These are phyloP conservation scores for Mycalesis mineus DNA, from an alignment of 2,888 invertebrate genomes.

Conservation along the genomic window DNA sequence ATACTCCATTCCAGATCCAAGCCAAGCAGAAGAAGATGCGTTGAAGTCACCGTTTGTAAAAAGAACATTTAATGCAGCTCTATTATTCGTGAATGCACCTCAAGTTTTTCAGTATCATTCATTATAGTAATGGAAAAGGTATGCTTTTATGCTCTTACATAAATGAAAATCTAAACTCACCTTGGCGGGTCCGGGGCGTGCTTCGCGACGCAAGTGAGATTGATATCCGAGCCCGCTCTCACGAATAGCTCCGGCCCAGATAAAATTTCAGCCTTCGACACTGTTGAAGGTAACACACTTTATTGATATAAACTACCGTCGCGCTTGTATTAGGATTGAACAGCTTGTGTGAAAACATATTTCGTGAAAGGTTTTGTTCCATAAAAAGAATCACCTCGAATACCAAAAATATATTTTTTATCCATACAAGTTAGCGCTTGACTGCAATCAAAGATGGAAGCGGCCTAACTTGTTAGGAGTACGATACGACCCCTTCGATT, in stretches of 20 bases:
- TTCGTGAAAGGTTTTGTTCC: background rate
- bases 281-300: constrained; percentile 66
- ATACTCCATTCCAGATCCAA: too few relatives aligned
- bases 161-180: constrained; percentile 53
- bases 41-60: background rate
- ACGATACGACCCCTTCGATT: too few relatives aligned
- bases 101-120: constrained; percentile 2
- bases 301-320: constrained; percentile 21
- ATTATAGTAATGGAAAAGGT: constrained; percentile 9
- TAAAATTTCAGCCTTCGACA: constrained; percentile 92
- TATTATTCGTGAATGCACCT: background rate
- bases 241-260: constrained; percentile 92
- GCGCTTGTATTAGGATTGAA: constrained; percentile 1
- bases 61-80: background rate
- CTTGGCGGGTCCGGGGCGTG: constrained; percentile 90
- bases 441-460: too few relatives aligned
- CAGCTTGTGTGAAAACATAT: background rate
- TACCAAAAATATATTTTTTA: too few relatives aligned
- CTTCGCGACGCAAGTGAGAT: constrained; percentile 91
- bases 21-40: too few relatives aligned
- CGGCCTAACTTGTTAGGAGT: too few relatives aligned
- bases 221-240: constrained; percentile 93
- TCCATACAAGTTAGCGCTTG: too few relatives aligned
- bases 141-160: constrained; percentile 8
- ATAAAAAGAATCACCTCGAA: too few relatives aligned